A percentile compares a stretch with the other conserved stretches of the same genome.
Conservation (phyloP, 1,140 invertebrate species). For the Drosophila bipectinata region DNA sequence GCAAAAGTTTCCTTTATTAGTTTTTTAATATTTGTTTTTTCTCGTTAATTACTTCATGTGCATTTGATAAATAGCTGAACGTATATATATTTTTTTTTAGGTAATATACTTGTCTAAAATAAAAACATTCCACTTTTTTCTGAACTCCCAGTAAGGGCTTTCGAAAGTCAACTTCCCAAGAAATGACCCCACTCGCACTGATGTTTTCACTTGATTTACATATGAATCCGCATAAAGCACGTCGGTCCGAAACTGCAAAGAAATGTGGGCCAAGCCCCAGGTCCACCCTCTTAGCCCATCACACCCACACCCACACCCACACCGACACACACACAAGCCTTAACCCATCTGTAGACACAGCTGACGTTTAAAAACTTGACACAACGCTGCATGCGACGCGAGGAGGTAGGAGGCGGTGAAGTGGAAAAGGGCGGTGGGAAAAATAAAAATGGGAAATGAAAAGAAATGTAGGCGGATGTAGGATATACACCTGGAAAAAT, state of each 20-base stretch:
- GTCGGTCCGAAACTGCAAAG: conserved; percentile 54
- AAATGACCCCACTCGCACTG: conserved; percentile 18
- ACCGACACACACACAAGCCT: conserved; percentile 5
- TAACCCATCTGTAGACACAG: conserved; percentile 41
- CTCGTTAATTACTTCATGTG: too few relatives aligned
- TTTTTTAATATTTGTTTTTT: not conserved
- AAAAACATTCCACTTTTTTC: not conserved
- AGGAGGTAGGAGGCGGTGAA: not conserved
- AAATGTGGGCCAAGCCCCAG: conserved; percentile 60
- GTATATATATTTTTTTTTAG: too few relatives aligned
- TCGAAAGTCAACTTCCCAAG: conserved; percentile 24
- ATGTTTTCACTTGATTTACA: conserved; percentile 70
- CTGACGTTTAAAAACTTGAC: conserved; percentile 72
- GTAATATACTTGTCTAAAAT: too few relatives aligned
- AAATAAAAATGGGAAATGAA: conserved; percentile 42
- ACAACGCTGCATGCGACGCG: conserved; percentile 52
- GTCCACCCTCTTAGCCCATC: conserved; percentile 33
- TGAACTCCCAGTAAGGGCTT: conserved; percentile 18
- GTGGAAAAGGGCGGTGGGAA: conserved; percentile 1
- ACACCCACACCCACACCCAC: not conserved
- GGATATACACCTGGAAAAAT: conserved; percentile 14
- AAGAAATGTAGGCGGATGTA: conserved; percentile 64
- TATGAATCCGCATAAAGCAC: conserved; percentile 68
- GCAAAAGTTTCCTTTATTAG: too few relatives aligned
- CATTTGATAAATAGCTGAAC: too few relatives aligned